Percentiles rank a stretch among this genome's conserved stretches.
These are phyloP conservation scores for Ataeniobius toweri DNA, from an alignment of 2,797 vertebrate species.

Conservation along the genomic window DNA sequence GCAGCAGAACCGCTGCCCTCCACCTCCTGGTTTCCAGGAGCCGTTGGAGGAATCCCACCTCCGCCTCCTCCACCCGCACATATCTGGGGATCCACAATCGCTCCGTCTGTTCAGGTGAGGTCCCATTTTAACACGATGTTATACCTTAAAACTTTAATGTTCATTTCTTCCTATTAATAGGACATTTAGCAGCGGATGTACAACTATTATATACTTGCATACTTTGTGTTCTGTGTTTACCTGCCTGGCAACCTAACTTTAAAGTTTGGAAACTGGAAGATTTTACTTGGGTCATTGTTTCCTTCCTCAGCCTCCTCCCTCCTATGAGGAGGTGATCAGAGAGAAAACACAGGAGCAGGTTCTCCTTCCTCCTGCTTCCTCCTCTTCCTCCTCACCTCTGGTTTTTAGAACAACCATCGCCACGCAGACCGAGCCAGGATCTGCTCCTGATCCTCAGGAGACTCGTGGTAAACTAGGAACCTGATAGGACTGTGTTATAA, in stretches of 20 bases:
- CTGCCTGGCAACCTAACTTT: background rate
- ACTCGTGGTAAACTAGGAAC: slow-evolving; percentile 21
- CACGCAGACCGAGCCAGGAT: slow-evolving; percentile 89
- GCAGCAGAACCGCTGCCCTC: slow-evolving; percentile 90
- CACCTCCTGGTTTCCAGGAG: slow-evolving; percentile 89
- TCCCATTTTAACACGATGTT: too few relatives aligned
- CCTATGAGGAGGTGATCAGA: slow-evolving; percentile 97
- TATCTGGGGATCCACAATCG: slow-evolving; percentile 74
- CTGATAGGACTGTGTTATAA: too few relatives aligned
- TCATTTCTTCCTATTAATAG: background rate
- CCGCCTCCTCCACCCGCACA: slow-evolving; percentile 76
- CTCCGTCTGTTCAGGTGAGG: slow-evolving; percentile 59
- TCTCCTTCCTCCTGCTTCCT: slow-evolving; percentile 52
- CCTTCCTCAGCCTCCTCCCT: slow-evolving; percentile 87
- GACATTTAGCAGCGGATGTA: background rate
- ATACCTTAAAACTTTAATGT: background rate
- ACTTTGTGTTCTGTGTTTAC: background rate
- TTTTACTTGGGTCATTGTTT: background rate
- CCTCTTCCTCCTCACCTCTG: slow-evolving; percentile 37
- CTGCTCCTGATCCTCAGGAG: slow-evolving; percentile 4
- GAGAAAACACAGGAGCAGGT: slow-evolving; percentile 93
- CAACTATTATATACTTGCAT: background rate
- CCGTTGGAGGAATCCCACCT: slow-evolving; percentile 79
- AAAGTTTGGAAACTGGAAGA: background rate
- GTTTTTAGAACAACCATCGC: slow-evolving; percentile 84